Evolutionary conservation across 2,113 vertebrate genomes (phyloP), one percentile per base, ranked within the genome.

Genomic region (Perognathus longimembris): DNA sequence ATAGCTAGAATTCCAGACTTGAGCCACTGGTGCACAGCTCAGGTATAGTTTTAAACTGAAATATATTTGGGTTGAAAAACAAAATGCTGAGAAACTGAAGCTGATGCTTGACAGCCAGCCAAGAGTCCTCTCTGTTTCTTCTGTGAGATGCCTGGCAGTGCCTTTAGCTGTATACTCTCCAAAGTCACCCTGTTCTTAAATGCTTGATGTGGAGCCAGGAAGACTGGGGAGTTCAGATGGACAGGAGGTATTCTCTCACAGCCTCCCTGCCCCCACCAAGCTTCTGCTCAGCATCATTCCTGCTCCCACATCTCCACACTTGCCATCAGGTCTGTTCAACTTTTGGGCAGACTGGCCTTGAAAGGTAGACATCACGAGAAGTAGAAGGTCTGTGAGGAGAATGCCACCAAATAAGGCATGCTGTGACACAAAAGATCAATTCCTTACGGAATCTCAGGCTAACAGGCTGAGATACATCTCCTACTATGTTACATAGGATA

Each of bases 31-130:
- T 54, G 50, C 14, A 12, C 11, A 4, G 50, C 50, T 17, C 50
- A 54, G 73, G 40, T 57, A 20, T 0, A 2, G 7, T n/a, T 77
- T 88, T 40, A 74, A 77, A 69, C 15, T 15, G 22, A 78, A 91
- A n/a, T 70, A 9, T 70, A 32, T 78, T 78, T 59, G 78, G 9
- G 17, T 66, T 71, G 85, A 32, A 82, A 83, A 94, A 63, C 61
- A 79, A 86, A 88, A 57, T 34, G 78, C 50, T 20, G 54, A 85
- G 73, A 91, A 74, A 91, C 28, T 64, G 83, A 28, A n/a, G 11
- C 40, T 36, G 59, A 86, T 54, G 18, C 26, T n/a, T 54, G 21
- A 28, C 57, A 54, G 22, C 17, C 34, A 79, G 45, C 59, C 45
- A n/a, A 50, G 50, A 20, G 20, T n/a, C 76, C 7, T 22, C 18